Evolutionary conservation across 1,140 invertebrate genomes (phyloP), one percentile per base, ranked within the genome.

Genomic region (Mylabris phalerata): DNA sequence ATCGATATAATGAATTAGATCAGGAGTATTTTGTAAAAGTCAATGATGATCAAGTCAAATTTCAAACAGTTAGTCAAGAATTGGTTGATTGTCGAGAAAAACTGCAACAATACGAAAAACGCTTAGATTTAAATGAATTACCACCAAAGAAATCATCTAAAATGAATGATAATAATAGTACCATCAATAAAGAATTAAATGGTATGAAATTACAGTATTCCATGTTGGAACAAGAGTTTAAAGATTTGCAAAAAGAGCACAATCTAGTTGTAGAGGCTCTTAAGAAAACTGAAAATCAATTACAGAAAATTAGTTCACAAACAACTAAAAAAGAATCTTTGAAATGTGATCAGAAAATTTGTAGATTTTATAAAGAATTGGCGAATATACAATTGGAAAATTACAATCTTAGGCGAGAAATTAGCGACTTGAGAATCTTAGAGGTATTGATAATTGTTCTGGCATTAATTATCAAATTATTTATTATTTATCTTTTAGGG

Each of bases 1-100:
- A 45, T 3, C 5, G 39, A 32, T 54, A 46, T 46, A 45, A 45
- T 26, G 26, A 45, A 54, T 38, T 54, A 3, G 51, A 54, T 39
- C 9, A 27, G 27, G 42, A 54, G 45, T 54, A 42, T 38, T 38
- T 11, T 11, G 45, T 19, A n/a, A 54, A 42, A 26, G 45, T 54
- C 6, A 54, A 45, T 38, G 39, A 45, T 11, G 11, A 46, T 44
- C 51, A 54, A 46, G 2, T 45, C 19, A 54, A 54, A 46, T 54
- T 46, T 54, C 51, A 54, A 46, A 13, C 46, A 6, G 51, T 45
- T 46, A 45, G 39, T 27, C 51, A 54, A 45, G 42, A 54, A 54
- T 13, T 54, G 25, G 46, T 46, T 26, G 19, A 54, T n/a, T 54
- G 51, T 27, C 27, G 39, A 45, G 42, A n/a, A 9, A 45, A 54